A percentile compares a stretch with the other conserved stretches of the same genome.
Conservation (phyloP, 2,888 invertebrate species). For the Steromphala cineraria region DNA sequence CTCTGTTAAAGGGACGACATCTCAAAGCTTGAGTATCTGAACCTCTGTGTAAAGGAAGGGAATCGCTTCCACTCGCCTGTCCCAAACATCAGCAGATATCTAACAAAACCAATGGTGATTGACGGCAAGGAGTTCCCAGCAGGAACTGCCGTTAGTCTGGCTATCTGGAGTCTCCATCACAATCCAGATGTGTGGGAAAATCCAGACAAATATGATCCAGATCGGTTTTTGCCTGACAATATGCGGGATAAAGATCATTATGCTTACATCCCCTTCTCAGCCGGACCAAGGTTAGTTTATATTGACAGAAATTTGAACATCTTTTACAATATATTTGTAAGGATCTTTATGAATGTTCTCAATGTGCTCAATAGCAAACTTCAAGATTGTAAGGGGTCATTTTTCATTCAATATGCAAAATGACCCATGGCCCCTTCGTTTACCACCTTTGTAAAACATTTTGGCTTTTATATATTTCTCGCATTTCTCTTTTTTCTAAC, state of each 20-base stretch:
- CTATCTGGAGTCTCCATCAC: conserved; percentile 54
- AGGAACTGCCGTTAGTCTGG: conserved; percentile 44
- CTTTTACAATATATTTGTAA: too few relatives aligned
- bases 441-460: too few relatives aligned
- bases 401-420: too few relatives aligned
- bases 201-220: conserved; percentile 53
- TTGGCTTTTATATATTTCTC: too few relatives aligned
- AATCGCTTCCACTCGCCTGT: conserved; percentile 60
- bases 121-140: conserved; percentile 54
- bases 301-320: too few relatives aligned
- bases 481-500: too few relatives aligned
- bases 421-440: too few relatives aligned
- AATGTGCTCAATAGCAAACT: neutral
- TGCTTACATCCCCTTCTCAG: conserved; percentile 64
- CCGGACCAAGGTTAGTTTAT: conserved; percentile 36
- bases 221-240: conserved; percentile 56
- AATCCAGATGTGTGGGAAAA: conserved; percentile 59
- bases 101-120: conserved; percentile 45
- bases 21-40: conserved; percentile 48
- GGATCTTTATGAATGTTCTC: neutral
- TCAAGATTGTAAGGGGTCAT: too few relatives aligned
- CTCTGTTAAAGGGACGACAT: conserved; percentile 53
- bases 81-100: conserved; percentile 48
- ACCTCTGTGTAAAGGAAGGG: conserved; percentile 64
- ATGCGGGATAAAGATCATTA: conserved; percentile 49